A percentile compares a stretch with the other conserved stretches of the same genome.
These are phyloP conservation scores for Cataglyphis cursor DNA, from an alignment of 2,888 invertebrate genomes.

Conservation along the genomic window DNA sequence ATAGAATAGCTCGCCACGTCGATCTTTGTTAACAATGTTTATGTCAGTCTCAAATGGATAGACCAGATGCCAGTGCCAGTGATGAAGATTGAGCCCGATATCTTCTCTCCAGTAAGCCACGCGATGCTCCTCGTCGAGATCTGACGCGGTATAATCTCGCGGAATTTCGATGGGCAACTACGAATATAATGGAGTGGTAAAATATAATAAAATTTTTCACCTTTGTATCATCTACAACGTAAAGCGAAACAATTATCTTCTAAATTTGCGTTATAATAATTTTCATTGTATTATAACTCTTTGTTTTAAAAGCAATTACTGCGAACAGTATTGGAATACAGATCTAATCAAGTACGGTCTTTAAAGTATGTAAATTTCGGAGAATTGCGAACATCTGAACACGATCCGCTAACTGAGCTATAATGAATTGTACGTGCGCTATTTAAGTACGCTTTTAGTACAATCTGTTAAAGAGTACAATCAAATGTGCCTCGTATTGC, in stretches of 20 bases:
- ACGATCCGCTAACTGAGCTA: slow-evolving; percentile 29
- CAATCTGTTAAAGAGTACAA: background rate
- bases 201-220: background rate
- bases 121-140: slow-evolving; percentile 92
- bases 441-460: background rate
- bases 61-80: slow-evolving; percentile 97
- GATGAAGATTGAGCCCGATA: slow-evolving; percentile 94
- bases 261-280: slow-evolving; percentile 11
- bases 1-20: slow-evolving; percentile 93
- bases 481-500: background rate
- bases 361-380: slow-evolving; percentile 21
- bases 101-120: slow-evolving; percentile 95
- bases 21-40: slow-evolving; percentile 91
- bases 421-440: background rate
- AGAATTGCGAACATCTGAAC: slow-evolving; percentile 21
- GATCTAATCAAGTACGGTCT: background rate
- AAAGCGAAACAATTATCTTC: background rate
- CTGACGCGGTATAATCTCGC: slow-evolving; percentile 92
- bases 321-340: background rate
- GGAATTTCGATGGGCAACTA: slow-evolving; percentile 91
- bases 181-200: background rate
- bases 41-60: slow-evolving; percentile 92
- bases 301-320: background rate
- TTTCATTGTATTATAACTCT: background rate
- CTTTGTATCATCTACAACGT: background rate